These are phyloP conservation scores for Tachysurus fulvidraco DNA, from an alignment of 2,113 vertebrate genomes.

Conservation along the genomic window DNA sequence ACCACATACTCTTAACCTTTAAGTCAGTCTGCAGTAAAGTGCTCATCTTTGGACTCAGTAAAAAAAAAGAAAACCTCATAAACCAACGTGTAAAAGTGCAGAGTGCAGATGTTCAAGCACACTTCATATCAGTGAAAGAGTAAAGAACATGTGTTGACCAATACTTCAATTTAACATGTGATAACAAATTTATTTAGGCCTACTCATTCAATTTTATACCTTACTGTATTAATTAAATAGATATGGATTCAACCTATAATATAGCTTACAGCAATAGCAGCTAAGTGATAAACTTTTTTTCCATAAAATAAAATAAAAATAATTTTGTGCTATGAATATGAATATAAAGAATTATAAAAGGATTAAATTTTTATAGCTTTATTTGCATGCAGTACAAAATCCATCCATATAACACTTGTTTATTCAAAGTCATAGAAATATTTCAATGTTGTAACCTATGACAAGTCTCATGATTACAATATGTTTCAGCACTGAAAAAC, in stretches of 20 bases:
- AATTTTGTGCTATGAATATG: neutral
- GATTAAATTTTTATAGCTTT: neutral
- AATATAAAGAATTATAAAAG: neutral
- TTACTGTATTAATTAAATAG: neutral
- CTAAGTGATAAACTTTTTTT: neutral
- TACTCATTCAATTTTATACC: neutral
- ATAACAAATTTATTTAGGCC: neutral
- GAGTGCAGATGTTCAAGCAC: neutral
- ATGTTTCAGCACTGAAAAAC: neutral
- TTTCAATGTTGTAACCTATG: neutral
- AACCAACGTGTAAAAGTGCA: neutral
- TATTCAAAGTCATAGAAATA: neutral
- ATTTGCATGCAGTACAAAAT: neutral
- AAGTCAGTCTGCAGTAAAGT: neutral
- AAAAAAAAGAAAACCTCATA: neutral
- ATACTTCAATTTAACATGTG: neutral
- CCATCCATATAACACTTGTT: neutral
- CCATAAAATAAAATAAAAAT: neutral
- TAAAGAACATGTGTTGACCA: neutral
- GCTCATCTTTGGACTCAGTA: neutral
- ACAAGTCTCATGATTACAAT: constrained; percentile 2
- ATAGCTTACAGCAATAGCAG: neutral
- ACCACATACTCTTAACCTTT: neutral
- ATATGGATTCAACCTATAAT: neutral
- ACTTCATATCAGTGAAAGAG: neutral